Evolutionary conservation across 92 coral and sea anemone genomes (phyloP).

Genomic region (Zoanthus solanderi): DNA sequence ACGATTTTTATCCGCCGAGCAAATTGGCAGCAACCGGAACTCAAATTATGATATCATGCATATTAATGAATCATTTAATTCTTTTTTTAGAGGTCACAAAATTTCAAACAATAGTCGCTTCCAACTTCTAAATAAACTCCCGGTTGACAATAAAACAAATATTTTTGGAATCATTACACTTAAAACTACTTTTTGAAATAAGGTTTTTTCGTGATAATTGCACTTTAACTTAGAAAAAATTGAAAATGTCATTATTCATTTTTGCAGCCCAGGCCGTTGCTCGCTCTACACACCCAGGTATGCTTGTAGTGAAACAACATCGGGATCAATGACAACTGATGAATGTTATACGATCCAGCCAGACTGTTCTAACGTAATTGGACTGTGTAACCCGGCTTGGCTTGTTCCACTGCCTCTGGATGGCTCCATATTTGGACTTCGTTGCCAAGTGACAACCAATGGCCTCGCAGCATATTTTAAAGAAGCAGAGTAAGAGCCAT

Average conservation of each 20-base stretch:
- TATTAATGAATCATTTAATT: too few relatives aligned
- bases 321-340: not conserved
- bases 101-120: too few relatives aligned
- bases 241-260: not conserved
- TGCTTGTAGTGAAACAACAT: not conserved
- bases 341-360: conserved; percentile 40
- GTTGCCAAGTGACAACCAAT: conserved; percentile 62
- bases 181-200: too few relatives aligned
- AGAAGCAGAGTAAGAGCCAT: conserved; percentile 51
- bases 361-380: conserved; percentile 40
- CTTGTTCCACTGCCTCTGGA: conserved; percentile 79
- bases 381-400: conserved; percentile 91
- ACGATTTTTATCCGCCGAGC: too few relatives aligned
- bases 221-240: too few relatives aligned
- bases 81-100: too few relatives aligned
- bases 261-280: not conserved
- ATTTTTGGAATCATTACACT: too few relatives aligned
- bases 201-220: too few relatives aligned
- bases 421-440: conserved; percentile 47
- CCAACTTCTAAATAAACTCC: too few relatives aligned
- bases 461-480: conserved; percentile 70
- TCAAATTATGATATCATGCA: too few relatives aligned
- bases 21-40: too few relatives aligned
- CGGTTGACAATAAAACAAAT: too few relatives aligned
- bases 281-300: not conserved